A percentile compares a stretch with the other conserved stretches of the same genome.
These are phyloP conservation scores for Gallinago paraguaiae DNA, from an alignment of 2,113 vertebrate species.

Conservation along the genomic window DNA sequence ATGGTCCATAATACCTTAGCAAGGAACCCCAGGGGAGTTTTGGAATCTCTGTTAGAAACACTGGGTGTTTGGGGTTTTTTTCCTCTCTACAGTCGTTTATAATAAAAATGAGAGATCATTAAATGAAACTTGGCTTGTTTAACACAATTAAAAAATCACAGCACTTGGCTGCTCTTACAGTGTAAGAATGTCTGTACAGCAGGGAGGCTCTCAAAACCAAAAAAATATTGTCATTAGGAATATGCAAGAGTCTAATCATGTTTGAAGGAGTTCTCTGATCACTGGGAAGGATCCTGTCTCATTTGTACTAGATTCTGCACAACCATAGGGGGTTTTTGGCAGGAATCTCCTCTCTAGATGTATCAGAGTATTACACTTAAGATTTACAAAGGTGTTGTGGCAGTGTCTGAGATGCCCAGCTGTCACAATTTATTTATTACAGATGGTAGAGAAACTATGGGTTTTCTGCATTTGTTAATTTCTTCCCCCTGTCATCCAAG, in stretches of 20 bases:
- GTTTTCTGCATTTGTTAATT: neutral
- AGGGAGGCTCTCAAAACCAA: neutral
- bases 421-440: neutral
- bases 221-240: neutral
- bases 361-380: neutral
- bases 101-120: neutral
- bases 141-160: neutral
- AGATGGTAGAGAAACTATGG: neutral
- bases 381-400: neutral
- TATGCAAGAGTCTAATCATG: neutral
- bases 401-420: neutral
- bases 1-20: neutral
- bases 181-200: neutral
- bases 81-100: neutral
- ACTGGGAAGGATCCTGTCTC: neutral
- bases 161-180: neutral
- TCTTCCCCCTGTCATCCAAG: neutral
- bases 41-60: neutral
- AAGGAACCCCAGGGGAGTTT: neutral
- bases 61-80: neutral
- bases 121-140: neutral
- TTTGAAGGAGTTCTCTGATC: neutral
- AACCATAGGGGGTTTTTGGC: neutral
- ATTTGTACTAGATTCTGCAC: neutral
- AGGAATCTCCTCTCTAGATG: neutral